Base-by-base conservation (phyloP, 2,113 vertebrate species). In the Pseudorasbora parva region DNA sequence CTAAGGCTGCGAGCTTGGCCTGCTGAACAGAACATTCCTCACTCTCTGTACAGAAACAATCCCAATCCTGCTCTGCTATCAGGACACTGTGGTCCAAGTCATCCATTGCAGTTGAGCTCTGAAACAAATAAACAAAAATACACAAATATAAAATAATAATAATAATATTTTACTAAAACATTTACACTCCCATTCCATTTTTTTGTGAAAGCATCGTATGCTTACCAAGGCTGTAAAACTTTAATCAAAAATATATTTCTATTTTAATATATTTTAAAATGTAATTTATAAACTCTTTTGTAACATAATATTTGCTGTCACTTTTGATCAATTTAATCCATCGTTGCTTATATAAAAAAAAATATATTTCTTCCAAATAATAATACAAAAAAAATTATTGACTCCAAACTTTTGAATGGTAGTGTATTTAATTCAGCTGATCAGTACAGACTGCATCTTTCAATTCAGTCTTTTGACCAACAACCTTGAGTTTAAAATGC, bases 21-120 rank as follows among this genome's bases (percentile, higher is more conserved):
- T 93, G 95, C 2, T 85, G 87, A 75, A 97, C 89, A 82, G 86
- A 73, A 87, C 97, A 99, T 90, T 97, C 96, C 54, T 97, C 97
- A 0, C 95, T 87, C 0, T 95, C 91, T 14, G 87, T 91, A 0
- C 89, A 92, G 91, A 99, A 98, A 86, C 93, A 94, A 0, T 92
- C 92, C 97, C 98, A 98, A 82, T 98, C 97, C 21, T 88, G 89
- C 82, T 98, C 96, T 0, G 93, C 95, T 87, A 97, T 94, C 88
- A 94, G 92, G 86, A 99, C 93, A 82, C 97, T 98, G 91, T 98
- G 97, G 90, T 98, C 96, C 56, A 99, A 95, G 89, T 98, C 95
- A 86, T 98, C 98, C 98, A 99, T 99, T 51, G 47, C 76, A 73
- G 84, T 41, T 45, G 19, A 25, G 30, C 57, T 60, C 93, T 93